Base-by-base conservation (phyloP, 2,113 vertebrate genomes). In the Pangasianodon gigas region DNA sequence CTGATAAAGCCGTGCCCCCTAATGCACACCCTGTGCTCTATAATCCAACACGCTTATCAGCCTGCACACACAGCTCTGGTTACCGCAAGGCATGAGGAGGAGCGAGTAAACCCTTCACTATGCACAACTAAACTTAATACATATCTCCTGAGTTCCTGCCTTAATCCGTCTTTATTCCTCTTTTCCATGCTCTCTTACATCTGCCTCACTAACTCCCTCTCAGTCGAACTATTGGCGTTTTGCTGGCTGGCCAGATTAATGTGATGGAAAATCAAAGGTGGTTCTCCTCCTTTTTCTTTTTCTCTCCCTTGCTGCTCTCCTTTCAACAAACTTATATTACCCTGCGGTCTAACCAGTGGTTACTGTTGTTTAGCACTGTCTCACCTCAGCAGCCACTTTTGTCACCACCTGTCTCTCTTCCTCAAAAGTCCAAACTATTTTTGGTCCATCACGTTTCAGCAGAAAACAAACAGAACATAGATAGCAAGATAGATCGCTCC, bases 271-370 rank as follows among this genome's bases (percentile, higher is more conserved):
- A 90, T 86, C 87, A 89, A 87, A 86, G 74, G 85, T 54, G 77
- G 41, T 81, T 74, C 89, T 87, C 32, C 90, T 74, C 79, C 91
- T 58, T 79, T 84, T 83, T 71, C 83, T 10, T 79, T 13, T 54
- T 89, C 58, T 69, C 58, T 88, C 54, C 41, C 58, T 58, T 13
- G 19, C 77, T 41, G 26, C 32, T 85, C 71, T 80, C 69, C 48
- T 71, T 87, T n/a, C 71, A 18, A 91, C 91, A 91, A 85, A 92
- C 85, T 51, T 94, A 92, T 93, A 91, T 93, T 80, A 56, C 29
- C 71, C 71, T 84, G 69, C 84, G 37, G 80, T 71, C 79, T 79
- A 83, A 80, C 90, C 89, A 52, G 37, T 89, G 91, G 75, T 90
- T 62, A 51, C 84, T 87, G 90, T 77, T 92, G 87, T 93, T 90